Evolutionary conservation across 2,797 vertebrate genomes (phyloP), one percentile per base, ranked within the genome.

Genomic region (Helostoma temminkii): DNA sequence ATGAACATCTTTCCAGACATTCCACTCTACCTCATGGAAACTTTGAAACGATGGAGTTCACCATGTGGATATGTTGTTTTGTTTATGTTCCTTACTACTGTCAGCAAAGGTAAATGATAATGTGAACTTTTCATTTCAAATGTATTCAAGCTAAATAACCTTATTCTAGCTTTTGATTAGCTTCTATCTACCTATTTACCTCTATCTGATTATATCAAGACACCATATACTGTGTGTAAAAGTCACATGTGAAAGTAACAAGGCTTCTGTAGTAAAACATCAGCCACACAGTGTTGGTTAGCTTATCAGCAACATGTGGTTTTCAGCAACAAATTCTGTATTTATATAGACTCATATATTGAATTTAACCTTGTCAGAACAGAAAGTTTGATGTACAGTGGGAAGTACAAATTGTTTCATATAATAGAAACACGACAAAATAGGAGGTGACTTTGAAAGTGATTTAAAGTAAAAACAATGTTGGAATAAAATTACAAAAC

Each of bases 231-330:
- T n/a, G n/a, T n/a, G n/a, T n/a, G 30, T 15, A 56, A 9, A 8
- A 36, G 36, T 37, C 10, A 47, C 6, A 21, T 56, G 7, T 50
- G 43, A 60, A 74, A 69, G 36, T 58, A 39, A 54, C n/a, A 60
- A 11, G 22, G 42, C 5, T 10, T 15, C 32, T 11, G 0, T 4
- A 24, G 36, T 12, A 45, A 28, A 61, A 67, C 21, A 66, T 43
- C 22, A 71, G 50, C 66, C 70, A 19, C 76, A 78, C 32, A 52
- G 26, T 36, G 3, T 64, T 81, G 85, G 86, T 88, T 80, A 71
- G 69, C 75, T 84, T 90, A 89, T 91, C 87, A 45, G 54, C 50
- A 61, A 10, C 22, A 4, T 80, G 84, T 82, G 89, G 88, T 89
- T 90, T 84, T 8, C 65, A 56, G 9, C n/a, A 22, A 41, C 10